phyloP scores from a whole-genome alignment of 2,888 invertebrate genomes.

The Fragum fragum region DNA sequence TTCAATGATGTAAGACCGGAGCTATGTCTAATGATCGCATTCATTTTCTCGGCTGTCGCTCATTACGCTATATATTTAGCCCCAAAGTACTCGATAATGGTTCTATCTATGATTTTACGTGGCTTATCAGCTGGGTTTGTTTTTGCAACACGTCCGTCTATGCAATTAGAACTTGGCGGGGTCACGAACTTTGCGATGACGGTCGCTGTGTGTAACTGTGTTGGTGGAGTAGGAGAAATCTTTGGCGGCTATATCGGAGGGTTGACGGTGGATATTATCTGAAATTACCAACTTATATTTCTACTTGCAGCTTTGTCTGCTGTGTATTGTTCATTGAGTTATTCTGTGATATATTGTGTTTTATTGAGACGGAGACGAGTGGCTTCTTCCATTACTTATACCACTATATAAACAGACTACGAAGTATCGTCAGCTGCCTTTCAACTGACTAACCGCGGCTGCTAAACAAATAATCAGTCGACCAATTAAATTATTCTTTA shows the following conservation, averaged over 20 bases:
- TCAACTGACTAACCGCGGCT: too few relatives aligned
- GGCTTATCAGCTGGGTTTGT: conserved; percentile 43
- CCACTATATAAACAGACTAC: too few relatives aligned
- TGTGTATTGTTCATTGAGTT: conserved; percentile 23
- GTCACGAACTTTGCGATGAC: conserved; percentile 41
- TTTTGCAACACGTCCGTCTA: conserved; percentile 30
- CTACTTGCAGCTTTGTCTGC: conserved; percentile 30
- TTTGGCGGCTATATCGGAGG: conserved; percentile 55
- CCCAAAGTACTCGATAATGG: conserved; percentile 37
- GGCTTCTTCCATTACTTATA: neutral
- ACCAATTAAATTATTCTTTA: too few relatives aligned
- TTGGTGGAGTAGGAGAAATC: conserved; percentile 33
- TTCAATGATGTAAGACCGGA: conserved; percentile 38
- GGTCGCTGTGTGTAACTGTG: conserved; percentile 38
- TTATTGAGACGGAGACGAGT: neutral
- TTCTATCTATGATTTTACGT: conserved; percentile 42
- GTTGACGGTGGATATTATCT: conserved; percentile 46
- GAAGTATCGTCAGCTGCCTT: too few relatives aligned
- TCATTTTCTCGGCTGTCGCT: conserved; percentile 32
- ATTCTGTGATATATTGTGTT: conserved; percentile 24
- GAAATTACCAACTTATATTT: conserved; percentile 51
- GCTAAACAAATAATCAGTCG: too few relatives aligned
- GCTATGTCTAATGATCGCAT: conserved; percentile 27
- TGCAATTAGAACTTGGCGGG: conserved; percentile 47
- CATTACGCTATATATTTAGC: conserved; percentile 33